phyloP scores from a whole-genome alignment of 2,888 invertebrate genomes.

The Tetramorium bicarinatum region DNA sequence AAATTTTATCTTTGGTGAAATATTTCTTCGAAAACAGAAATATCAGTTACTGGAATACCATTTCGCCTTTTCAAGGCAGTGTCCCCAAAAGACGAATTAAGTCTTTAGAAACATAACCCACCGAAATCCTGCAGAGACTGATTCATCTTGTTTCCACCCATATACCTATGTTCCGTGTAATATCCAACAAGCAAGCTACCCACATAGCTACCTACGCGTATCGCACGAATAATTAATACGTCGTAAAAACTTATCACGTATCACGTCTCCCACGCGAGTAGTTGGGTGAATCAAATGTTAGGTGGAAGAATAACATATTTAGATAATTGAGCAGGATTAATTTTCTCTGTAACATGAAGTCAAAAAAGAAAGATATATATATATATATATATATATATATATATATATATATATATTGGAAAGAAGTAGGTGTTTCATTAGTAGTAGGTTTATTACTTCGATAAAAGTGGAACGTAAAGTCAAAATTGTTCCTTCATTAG shows the following conservation, averaged over 20 bases:
- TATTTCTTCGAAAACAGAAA: background rate
- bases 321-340: background rate
- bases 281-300: background rate
- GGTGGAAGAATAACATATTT: background rate
- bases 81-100: conserved; percentile 34
- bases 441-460: background rate
- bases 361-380: background rate
- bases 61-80: conserved; percentile 6
- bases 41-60: background rate
- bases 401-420: background rate
- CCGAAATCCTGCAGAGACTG: conserved; percentile 25
- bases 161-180: conserved; percentile 11
- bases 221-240: conserved; percentile 30
- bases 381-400: background rate
- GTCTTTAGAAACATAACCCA: conserved; percentile 24
- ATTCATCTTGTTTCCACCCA: conserved; percentile 35
- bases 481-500: conserved; percentile 10
- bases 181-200: conserved; percentile 20
- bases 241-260: conserved; percentile 21
- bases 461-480: background rate
- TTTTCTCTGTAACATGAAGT: background rate
- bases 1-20: conserved; percentile 6
- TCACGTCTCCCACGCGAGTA: background rate
- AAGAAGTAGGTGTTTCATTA: too few species aligned
- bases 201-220: background rate